Base-by-base conservation (phyloP, 1,140 invertebrate genomes). In the Ptiloglossa arizonensis region DNA sequence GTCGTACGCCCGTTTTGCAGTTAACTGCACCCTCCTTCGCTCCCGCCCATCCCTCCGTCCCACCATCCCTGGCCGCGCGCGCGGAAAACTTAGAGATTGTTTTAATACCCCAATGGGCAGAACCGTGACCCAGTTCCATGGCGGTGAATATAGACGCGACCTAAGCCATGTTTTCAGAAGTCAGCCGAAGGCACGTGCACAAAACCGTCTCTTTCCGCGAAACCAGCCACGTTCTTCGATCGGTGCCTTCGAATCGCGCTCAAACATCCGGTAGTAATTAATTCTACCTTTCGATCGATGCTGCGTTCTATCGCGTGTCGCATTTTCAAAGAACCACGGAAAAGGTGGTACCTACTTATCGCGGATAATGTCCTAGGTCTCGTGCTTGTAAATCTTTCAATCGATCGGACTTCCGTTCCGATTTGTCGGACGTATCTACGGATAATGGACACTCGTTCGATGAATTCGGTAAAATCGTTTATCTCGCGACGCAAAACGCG, bases 101-200 rank as follows among this genome's bases (percentile, higher is more conserved):
- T 76, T 82, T 64, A 82, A 71, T 73, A 79, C 76, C 57, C 78
- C 70, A 69, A 77, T 72, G 72, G 72, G 67, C 72, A 77, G 63
- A 77, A 68, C 71, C 44, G 74, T 69, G 74, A 79, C 74, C 54
- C 44, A 66, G 54, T 70, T 78, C 38, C 62, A 64, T 19, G n/a
- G 1, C 38, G 57, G 52, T 44, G 52, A 38, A 81, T 48, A 81
- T 59, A 75, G 44, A 66, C 48, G 24, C 66, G 57, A 62, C 48
- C 38, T 29, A 46, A 57, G 67, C 70, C 50, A 35, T 64, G 63
- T 71, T 67, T 77, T 60, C 64, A 68, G 5, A 75, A 68, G 63
- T 75, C 72, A 27, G 38, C 63, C 56, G 5, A 19, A 59, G 64
- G 63, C 52, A 68, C 63, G 41, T 48, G 52, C 62, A 17, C 44